A percentile compares a stretch with the other conserved stretches of the same genome.
phyloP scores from a whole-genome alignment of 1,140 invertebrate species.

The Vanessa atalanta region DNA sequence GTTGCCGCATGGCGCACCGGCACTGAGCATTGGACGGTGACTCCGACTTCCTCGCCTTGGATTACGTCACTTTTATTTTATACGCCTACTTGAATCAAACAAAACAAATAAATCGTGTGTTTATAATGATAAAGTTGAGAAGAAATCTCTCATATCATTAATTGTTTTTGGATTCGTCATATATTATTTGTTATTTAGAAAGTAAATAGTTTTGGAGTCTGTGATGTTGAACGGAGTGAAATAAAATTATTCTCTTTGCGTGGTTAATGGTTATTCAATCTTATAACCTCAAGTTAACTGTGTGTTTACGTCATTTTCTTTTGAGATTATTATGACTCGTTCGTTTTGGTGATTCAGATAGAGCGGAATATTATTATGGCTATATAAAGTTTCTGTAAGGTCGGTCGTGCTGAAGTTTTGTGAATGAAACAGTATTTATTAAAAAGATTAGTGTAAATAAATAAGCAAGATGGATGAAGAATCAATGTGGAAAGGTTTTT shows the following conservation, averaged over 20 bases:
- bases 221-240: neutral
- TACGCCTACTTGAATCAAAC: conserved; percentile 43
- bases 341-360: conserved; percentile 65
- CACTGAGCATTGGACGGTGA: conserved; percentile 46
- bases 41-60: conserved; percentile 47
- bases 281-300: conserved; percentile 38
- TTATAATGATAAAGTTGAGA: conserved; percentile 5
- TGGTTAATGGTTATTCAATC: conserved; percentile 30
- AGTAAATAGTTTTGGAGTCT: conserved; percentile 17
- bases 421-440: neutral
- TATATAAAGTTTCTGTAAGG: conserved; percentile 7
- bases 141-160: neutral
- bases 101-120: conserved; percentile 49
- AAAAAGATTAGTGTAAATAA: conserved; percentile 3
- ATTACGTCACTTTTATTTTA: conserved; percentile 67
- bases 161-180: neutral
- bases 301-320: conserved; percentile 67
- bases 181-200: conserved; percentile 19
- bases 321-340: conserved; percentile 58
- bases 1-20: conserved; percentile 21
- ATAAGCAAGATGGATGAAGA: conserved; percentile 82
- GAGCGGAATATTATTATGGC: conserved; percentile 51
- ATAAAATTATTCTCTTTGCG: neutral
- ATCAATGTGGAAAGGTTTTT: conserved; percentile 87
- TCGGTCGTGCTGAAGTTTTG: conserved; percentile 7